Conservation (phyloP, 2,797 vertebrate species). For the Argentina silus region DNA sequence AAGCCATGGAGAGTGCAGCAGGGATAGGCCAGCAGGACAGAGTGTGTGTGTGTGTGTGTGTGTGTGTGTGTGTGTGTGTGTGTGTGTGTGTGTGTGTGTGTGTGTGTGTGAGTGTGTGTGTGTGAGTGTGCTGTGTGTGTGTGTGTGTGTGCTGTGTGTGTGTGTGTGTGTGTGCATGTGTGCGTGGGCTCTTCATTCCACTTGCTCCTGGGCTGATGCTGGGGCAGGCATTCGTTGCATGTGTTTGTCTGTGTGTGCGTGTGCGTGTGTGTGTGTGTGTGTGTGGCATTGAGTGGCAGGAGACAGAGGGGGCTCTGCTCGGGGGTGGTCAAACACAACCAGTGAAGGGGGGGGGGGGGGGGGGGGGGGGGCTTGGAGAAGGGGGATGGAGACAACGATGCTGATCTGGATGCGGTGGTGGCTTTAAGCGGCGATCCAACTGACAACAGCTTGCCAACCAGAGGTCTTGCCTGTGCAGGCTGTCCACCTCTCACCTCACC, state of each 20-base stretch:
- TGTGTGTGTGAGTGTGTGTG: slow-evolving; percentile 14
- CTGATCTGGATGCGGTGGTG: slow-evolving; percentile 46
- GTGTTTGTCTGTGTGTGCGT: slow-evolving; percentile 51
- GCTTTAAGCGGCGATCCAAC: slow-evolving; percentile 73
- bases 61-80: slow-evolving; percentile 18
- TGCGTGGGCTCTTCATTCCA: slow-evolving; percentile 31
- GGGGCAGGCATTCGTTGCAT: slow-evolving; percentile 58
- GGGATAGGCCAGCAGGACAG: slow-evolving; percentile 42
- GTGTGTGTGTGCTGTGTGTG: slow-evolving; percentile 35
- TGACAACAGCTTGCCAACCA: slow-evolving; percentile 80
- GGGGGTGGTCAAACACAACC: slow-evolving; percentile 60
- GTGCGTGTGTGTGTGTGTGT: slow-evolving; percentile 43
- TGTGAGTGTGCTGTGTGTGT: slow-evolving; percentile 19
- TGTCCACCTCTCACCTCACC: slow-evolving; percentile 27
- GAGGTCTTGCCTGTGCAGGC: slow-evolving; percentile 67
- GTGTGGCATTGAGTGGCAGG: slow-evolving; percentile 57
- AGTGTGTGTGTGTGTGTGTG: slow-evolving; percentile 36
- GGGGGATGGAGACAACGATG: slow-evolving; percentile 32
- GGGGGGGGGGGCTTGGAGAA: slow-evolving; percentile 7
- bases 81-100: slow-evolving; percentile 35
- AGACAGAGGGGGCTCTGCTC: slow-evolving; percentile 58
- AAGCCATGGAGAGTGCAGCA: slow-evolving; percentile 64
- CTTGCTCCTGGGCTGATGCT: slow-evolving; percentile 58
- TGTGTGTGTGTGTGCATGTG: slow-evolving; percentile 34
- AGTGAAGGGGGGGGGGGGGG: slow-evolving; percentile 37